Evolutionary conservation across 2,888 invertebrate genomes (phyloP), one percentile per base, ranked within the genome.

Genomic region (Parapristionchus giblindavisi): DNA sequence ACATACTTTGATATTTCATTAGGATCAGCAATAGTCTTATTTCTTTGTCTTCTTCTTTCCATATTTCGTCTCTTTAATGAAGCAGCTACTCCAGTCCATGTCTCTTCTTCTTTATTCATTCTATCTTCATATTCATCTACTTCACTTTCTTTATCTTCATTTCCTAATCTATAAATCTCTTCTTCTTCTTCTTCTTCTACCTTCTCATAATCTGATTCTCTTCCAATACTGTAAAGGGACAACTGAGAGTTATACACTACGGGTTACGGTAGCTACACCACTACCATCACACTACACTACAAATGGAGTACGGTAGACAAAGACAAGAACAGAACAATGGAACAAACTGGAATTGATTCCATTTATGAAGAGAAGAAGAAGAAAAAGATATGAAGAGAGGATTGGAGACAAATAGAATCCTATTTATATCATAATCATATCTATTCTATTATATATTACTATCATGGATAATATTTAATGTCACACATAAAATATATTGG

Each of bases 21-120:
- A 8, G 87, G 80, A 14, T 81, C 79, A 17, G 83, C 87, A 54
- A 87, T 87, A 17, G 87, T 87, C 40, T 81, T 76, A 77, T 87
- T 87, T 36, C 87, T 75, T 40, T 79, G 75, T 8, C 87, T 78
- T 48, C 73, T 43, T 51, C 87, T 76, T 65, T 87, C 87, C 21
- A 86, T 81, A 65, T 85, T 87, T 21, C 70, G 6, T 29, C 70
- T 54, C 65, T 74, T 65, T 17, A 74, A 24, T 51, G 74, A 61
- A 1, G 68, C 58, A 8, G 68, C 66, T n/a, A 54, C 63, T 3
- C 40, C 51, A 36, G 38, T 51, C 54, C 61, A 48, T 17, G 75
- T 48, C 40, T 68, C 68, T 54, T 63, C 38, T 3, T 77, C 76
- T n/a, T 75, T 76, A 29, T 76, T 76, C 48, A 21, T 24, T 21